A percentile compares a stretch with the other conserved stretches of the same genome.
phyloP scores from a whole-genome alignment of 2,113 vertebrate genomes.

The Motacilla tschutschensis region DNA sequence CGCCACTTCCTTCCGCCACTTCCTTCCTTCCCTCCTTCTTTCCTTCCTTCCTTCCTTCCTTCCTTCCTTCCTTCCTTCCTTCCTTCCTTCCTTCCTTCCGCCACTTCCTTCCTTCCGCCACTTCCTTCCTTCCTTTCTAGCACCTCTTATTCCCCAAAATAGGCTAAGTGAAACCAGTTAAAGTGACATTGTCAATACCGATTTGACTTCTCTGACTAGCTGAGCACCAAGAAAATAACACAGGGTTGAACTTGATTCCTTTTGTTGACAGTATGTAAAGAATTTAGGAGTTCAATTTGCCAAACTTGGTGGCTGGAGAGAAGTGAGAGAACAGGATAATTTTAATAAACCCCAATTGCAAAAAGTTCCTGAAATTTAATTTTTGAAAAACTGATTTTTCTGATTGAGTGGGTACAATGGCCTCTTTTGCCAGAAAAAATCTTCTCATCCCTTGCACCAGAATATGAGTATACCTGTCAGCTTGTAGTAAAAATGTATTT shows the following conservation, averaged over 20 bases:
- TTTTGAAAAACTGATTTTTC: neutral
- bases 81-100: too few species aligned
- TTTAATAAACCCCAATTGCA: neutral
- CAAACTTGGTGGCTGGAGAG: neutral
- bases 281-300: neutral
- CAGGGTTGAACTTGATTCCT: neutral
- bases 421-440: neutral
- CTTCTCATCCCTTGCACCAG: neutral
- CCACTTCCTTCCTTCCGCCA: too few species aligned
- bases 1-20: too few species aligned
- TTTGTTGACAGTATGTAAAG: neutral
- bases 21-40: too few species aligned
- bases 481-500: neutral
- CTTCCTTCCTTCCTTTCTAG: neutral
- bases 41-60: neutral
- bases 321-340: neutral
- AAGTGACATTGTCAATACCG: neutral
- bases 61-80: too few species aligned
- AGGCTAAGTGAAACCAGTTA: neutral
- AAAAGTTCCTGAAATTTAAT: neutral
- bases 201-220: neutral
- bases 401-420: neutral
- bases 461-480: neutral
- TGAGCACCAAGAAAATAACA: neutral
- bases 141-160: neutral